phyloP scores from a whole-genome alignment of 2,888 invertebrate species.

The Eilema depressum region DNA sequence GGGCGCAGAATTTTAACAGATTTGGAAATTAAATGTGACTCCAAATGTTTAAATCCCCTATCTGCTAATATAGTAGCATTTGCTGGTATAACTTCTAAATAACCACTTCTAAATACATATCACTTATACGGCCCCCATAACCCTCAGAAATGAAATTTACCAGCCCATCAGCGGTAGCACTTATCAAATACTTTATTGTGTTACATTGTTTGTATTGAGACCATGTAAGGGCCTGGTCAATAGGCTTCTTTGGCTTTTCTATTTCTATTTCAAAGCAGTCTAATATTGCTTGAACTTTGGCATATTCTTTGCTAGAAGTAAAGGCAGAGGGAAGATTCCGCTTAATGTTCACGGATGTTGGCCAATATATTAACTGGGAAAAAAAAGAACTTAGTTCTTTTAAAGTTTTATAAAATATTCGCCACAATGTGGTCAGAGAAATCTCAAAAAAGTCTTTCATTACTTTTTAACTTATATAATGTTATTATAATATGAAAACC shows the following conservation, averaged over 20 bases:
- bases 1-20: background rate
- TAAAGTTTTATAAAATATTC: background rate
- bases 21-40: background rate
- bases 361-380: background rate
- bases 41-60: conserved; percentile 8
- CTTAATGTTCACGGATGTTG: background rate
- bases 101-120: background rate
- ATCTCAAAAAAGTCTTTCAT: background rate
- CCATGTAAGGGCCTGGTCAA: conserved; percentile 13
- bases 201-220: conserved; percentile 22
- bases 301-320: background rate
- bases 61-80: conserved; percentile 7
- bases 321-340: background rate
- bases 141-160: conserved; percentile 6
- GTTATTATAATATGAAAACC: background rate
- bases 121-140: conserved; percentile 9
- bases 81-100: conserved; percentile 1
- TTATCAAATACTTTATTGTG: conserved; percentile 18
- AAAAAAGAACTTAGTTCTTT: background rate
- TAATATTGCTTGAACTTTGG: background rate
- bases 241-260: too few relatives aligned
- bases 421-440: background rate
- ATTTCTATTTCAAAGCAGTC: too few relatives aligned
- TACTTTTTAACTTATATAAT: background rate
- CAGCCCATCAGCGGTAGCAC: conserved; percentile 13